Conservation (phyloP, 2,888 invertebrate species). For the Drosophila flavopinicola region DNA sequence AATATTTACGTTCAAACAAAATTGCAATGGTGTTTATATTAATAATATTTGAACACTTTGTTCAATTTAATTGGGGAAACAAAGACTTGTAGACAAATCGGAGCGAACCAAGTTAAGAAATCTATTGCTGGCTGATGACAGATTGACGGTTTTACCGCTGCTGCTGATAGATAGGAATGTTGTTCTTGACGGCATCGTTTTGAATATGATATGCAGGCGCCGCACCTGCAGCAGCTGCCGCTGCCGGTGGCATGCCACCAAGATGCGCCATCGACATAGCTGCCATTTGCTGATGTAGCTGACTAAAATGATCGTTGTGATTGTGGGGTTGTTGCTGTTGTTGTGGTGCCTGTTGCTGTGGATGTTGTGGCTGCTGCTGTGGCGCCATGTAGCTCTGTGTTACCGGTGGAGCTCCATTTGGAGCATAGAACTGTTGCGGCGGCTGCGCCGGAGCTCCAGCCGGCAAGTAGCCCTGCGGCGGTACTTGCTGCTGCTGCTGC, state of each 20-base stretch:
- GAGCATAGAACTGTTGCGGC: slow-evolving; percentile 56
- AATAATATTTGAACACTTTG: background rate
- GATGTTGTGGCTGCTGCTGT: slow-evolving; percentile 47
- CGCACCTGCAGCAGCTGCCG: slow-evolving; percentile 33
- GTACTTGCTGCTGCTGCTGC: slow-evolving; percentile 39
- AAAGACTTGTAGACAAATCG: slow-evolving; percentile 22
- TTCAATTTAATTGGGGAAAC: slow-evolving; percentile 8
- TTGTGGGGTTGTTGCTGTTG: slow-evolving; percentile 47
- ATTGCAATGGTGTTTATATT: slow-evolving; percentile 12
- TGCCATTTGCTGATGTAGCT: slow-evolving; percentile 81
- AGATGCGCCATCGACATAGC: slow-evolving; percentile 70
- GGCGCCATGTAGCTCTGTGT: slow-evolving; percentile 61
- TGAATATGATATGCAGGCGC: slow-evolving; percentile 81
- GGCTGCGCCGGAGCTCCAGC: slow-evolving; percentile 38
- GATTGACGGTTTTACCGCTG: slow-evolving; percentile 82
- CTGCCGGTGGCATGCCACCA: slow-evolving; percentile 46
- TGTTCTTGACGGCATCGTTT: slow-evolving; percentile 82
- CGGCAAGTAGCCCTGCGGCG: slow-evolving; percentile 59
- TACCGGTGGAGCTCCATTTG: slow-evolving; percentile 59
- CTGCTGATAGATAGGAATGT: slow-evolving; percentile 85
- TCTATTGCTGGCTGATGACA: slow-evolving; percentile 1
- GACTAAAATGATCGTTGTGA: slow-evolving; percentile 70
- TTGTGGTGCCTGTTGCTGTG: slow-evolving; percentile 23
- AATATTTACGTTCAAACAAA: slow-evolving; percentile 18
- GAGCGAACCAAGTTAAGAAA: slow-evolving; percentile 27